Base-by-base conservation (phyloP, 2,113 vertebrate species). In the Reinhardtius hippoglossoides region DNA sequence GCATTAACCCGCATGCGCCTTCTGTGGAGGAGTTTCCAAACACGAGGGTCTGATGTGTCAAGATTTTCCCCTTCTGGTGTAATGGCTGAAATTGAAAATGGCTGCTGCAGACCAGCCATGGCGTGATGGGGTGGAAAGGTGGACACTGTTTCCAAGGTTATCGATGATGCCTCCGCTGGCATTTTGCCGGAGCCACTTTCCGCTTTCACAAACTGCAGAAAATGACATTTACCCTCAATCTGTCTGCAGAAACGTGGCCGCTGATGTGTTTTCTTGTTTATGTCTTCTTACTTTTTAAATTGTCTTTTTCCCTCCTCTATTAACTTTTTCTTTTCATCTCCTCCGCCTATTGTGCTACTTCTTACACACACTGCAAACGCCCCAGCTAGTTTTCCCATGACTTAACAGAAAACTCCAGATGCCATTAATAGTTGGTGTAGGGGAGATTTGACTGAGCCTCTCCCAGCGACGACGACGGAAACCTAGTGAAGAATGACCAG, bases 401-500 rank as follows among this genome's bases (percentile, higher is more conserved):
- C 13, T 67, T 48, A 8, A 60, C 61, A 64, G 67, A 75, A 79
- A 81, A 46, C 15, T 16, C 68, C 23, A 48, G 50, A 10, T 44
- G 4, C 52, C 14, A n/a, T 62, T 65, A 31, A 67, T 23, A 52
- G 57, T 62, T 73, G 31, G 66, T 37, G 2, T 37, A 37, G 59
- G 65, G 24, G 44, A 60, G 64, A 35, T 73, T 10, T 74, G 80
- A 80, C 77, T 46, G 42, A 13, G 21, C 48, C 31, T 78, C 72
- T 75, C 57, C 59, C 18, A 10, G 67, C 85, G 78, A 76, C 72
- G 80, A 62, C 3, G 71, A 71, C 57, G 66, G 63, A 74, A 87
- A 76, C 66, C 60, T 60, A 37, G 62, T 76, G 57, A 65, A 76
- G 75, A 88, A 82, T 79, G 84, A 77, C 79, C 80, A 78, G 85